These are phyloP conservation scores for Myrmecobius fasciatus DNA, from an alignment of 2,113 vertebrate species.

Conservation along the genomic window DNA sequence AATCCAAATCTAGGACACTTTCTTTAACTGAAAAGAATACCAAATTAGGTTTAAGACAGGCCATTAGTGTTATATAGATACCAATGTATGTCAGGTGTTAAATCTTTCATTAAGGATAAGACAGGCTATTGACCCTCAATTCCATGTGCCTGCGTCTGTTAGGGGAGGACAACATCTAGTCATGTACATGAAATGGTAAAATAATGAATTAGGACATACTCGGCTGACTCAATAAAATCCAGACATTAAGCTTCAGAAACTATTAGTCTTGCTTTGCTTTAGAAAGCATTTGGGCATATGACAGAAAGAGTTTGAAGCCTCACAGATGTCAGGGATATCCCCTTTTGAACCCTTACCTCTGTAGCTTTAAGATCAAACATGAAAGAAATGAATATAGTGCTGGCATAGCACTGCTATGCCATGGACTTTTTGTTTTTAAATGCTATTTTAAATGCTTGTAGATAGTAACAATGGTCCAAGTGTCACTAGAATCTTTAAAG, in stretches of 20 bases:
- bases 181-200: background rate
- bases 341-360: background rate
- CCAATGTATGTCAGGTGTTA: background rate
- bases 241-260: background rate
- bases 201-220: background rate
- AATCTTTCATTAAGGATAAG: background rate
- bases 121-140: background rate
- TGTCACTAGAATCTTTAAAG: background rate
- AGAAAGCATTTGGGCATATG: background rate
- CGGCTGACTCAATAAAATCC: background rate
- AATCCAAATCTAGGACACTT: background rate
- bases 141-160: background rate
- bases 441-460: background rate
- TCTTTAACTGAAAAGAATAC: background rate
- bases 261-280: background rate
- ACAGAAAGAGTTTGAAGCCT: constrained; percentile 10
- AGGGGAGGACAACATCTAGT: background rate
- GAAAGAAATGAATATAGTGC: background rate
- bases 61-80: background rate
- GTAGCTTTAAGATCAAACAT: background rate
- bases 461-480: background rate
- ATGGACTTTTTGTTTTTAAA: background rate
- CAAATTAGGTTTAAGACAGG: background rate
- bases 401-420: background rate
- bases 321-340: background rate